Percentiles rank a stretch among this genome's conserved stretches.
Conservation (phyloP, 2,797 vertebrate species). For the Cheirogaleus major region DNA sequence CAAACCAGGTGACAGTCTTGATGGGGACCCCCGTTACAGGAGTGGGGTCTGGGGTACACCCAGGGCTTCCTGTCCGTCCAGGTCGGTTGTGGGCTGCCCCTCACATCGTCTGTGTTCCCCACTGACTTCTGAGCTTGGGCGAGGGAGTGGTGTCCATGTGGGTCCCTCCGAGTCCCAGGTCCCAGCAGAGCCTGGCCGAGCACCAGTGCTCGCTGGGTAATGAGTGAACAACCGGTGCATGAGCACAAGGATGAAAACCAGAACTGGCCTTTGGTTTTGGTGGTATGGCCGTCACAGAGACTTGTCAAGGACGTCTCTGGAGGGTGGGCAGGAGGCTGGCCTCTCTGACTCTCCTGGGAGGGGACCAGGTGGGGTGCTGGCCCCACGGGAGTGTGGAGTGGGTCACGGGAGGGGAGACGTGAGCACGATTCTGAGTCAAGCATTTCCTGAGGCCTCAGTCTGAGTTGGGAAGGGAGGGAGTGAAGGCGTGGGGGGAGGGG, state of each 20-base stretch:
- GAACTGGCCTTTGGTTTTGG: neutral
- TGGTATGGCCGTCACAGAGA: fast-evolving
- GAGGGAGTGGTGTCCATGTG: fast-evolving
- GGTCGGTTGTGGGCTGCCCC: fast-evolving
- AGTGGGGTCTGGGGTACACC: fast-evolving
- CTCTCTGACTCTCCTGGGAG: fast-evolving
- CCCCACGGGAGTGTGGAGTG: neutral
- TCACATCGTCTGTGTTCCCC: fast-evolving
- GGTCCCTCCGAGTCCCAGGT: neutral
- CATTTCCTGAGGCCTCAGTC: fast-evolving
- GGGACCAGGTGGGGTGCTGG: neutral
- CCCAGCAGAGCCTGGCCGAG: neutral
- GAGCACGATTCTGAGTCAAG: too few species aligned
- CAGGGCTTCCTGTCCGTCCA: fast-evolving
- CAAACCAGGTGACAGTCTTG: fast-evolving
- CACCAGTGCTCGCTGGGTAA: fast-evolving
- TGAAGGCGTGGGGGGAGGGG: fast-evolving
- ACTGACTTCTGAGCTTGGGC: neutral
- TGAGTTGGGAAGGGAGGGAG: neutral
- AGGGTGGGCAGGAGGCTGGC: neutral
- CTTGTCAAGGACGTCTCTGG: fast-evolving
- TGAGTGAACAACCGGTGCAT: neutral
- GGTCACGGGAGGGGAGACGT: fast-evolving
- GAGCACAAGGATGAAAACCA: too few species aligned
- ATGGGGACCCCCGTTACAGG: fast-evolving